phyloP scores from a whole-genome alignment of 1,140 invertebrate species.

The Dendrolimus kikuchii region DNA sequence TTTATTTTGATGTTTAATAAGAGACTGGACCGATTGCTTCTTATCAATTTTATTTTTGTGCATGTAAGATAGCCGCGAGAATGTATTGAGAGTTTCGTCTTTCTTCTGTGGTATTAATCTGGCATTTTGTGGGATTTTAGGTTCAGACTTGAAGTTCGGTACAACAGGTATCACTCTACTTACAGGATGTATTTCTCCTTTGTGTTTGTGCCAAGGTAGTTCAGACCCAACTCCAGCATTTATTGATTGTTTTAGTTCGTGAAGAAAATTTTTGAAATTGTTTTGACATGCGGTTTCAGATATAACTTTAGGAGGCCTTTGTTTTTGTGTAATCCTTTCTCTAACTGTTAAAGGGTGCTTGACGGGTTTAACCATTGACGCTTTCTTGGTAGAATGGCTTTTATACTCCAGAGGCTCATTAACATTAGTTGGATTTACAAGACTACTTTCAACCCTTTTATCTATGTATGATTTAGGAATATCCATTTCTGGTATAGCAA shows the following conservation, averaged over 20 bases:
- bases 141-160: constrained; percentile 10
- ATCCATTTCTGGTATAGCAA: constrained; percentile 15
- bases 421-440: not conserved
- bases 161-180: constrained; percentile 14
- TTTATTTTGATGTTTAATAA: constrained; percentile 10
- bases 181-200: constrained; percentile 14
- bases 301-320: not conserved
- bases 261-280: constrained; percentile 35
- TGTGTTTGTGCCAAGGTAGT: not conserved
- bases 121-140: constrained; percentile 25
- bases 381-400: constrained; percentile 1
- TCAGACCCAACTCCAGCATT: constrained; percentile 28
- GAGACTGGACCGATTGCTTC: constrained; percentile 13
- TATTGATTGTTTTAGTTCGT: constrained; percentile 35
- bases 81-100: constrained; percentile 52
- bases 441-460: constrained; percentile 8
- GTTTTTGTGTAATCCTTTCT: not conserved
- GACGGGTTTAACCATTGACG: not conserved
- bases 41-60: constrained; percentile 48
- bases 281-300: constrained; percentile 7
- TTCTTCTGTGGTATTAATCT: constrained; percentile 31
- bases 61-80: constrained; percentile 55
- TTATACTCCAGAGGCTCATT: not conserved
- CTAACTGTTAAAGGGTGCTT: not conserved
- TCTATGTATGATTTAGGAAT: constrained; percentile 29